Conservation (phyloP, 2,888 invertebrate species). For the Aspidapion aeneum region DNA sequence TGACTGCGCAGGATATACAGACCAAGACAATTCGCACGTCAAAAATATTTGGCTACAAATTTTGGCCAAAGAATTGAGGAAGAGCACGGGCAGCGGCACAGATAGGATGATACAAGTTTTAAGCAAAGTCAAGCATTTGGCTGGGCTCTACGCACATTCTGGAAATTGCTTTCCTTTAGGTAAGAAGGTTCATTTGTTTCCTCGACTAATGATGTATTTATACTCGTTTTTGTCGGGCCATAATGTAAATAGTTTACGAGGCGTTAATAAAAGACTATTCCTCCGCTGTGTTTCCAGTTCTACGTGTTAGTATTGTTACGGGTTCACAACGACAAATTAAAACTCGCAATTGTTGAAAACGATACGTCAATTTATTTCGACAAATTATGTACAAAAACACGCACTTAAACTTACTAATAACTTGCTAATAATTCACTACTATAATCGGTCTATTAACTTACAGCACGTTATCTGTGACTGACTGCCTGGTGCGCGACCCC, state of each 20-base stretch:
- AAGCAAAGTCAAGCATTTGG: constrained; percentile 72
- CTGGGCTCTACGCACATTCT: constrained; percentile 74
- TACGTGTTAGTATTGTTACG: too few relatives aligned
- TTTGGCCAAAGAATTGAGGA: constrained; percentile 54
- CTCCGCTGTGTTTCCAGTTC: too few relatives aligned
- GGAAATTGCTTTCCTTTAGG: constrained; percentile 86
- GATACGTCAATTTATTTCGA: too few relatives aligned
- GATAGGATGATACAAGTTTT: constrained; percentile 67
- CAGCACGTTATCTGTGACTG: too few relatives aligned
- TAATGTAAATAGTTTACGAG: background rate
- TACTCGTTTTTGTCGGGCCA: background rate
- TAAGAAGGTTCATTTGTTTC: constrained; percentile 43
- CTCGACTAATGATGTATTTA: constrained; percentile 15
- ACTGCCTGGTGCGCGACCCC: too few relatives aligned
- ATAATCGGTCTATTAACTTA: too few relatives aligned
- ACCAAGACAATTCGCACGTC: constrained; percentile 67
- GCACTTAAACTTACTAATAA: too few relatives aligned
- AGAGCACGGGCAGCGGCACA: constrained; percentile 47
- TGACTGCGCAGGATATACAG: constrained; percentile 91
- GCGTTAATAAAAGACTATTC: too few relatives aligned
- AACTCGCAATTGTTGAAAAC: too few relatives aligned
- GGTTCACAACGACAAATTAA: too few relatives aligned
- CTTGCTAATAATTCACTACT: too few relatives aligned
- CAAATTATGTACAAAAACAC: too few relatives aligned
- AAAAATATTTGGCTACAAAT: constrained; percentile 92